A percentile compares a stretch with the other conserved stretches of the same genome.
Conservation (phyloP, 2,888 invertebrate genomes). For the Seira sanloemensis region DNA sequence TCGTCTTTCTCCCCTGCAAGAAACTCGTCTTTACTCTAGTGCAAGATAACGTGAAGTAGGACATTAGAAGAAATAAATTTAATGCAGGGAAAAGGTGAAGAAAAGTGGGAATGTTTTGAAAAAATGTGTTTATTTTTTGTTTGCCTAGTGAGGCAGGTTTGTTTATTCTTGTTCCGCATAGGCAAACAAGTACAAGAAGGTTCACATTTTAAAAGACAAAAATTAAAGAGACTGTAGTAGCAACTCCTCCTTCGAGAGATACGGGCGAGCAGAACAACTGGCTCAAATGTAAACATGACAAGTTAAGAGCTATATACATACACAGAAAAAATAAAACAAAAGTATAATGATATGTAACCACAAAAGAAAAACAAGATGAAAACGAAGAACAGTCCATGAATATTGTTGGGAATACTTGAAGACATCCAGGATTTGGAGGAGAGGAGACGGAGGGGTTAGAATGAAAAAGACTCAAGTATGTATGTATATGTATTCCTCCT, state of each 20-base stretch:
- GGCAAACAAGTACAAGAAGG: background rate
- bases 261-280: background rate
- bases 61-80: too few relatives aligned
- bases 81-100: too few relatives aligned
- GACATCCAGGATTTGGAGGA: too few relatives aligned
- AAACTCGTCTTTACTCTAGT: background rate
- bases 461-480: too few relatives aligned
- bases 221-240: background rate
- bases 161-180: background rate
- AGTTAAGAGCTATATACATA: background rate
- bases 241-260: conserved; percentile 36
- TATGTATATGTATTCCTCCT: too few relatives aligned
- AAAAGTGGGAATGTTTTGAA: background rate
- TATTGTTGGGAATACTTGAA: background rate
- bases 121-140: background rate
- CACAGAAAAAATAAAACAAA: background rate
- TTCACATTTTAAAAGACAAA: background rate
- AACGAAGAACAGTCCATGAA: background rate
- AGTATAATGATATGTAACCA: conserved; percentile 12
- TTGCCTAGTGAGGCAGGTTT: background rate
- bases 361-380: conserved; percentile 3
- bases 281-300: conserved; percentile 16
- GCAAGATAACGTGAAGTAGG: too few relatives aligned
- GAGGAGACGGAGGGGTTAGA: too few relatives aligned
- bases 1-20: background rate